These are phyloP conservation scores for Crypturellus tataupa DNA, from an alignment of 2,797 vertebrate genomes.

Conservation along the genomic window DNA sequence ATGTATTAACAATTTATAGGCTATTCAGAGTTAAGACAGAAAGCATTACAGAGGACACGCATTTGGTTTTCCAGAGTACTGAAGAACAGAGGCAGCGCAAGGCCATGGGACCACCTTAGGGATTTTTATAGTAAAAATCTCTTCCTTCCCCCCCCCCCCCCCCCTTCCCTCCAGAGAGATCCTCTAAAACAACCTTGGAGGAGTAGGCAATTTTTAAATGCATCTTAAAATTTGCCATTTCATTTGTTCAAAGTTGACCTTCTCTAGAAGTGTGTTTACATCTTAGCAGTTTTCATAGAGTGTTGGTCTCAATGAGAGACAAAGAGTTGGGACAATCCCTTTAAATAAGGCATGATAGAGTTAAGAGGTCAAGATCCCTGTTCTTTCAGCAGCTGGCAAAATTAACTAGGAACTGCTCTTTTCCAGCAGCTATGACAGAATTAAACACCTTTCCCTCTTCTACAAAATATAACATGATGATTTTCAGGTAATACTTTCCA, in stretches of 20 bases:
- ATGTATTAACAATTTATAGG: conserved; percentile 5
- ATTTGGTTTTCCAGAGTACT: neutral
- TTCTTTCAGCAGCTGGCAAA: neutral
- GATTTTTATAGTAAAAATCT: neutral
- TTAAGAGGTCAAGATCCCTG: neutral
- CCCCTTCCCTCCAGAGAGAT: neutral
- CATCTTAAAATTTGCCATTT: neutral
- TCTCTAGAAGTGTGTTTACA: neutral
- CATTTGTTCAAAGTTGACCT: neutral
- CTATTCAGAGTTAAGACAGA: neutral
- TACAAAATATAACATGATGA: neutral
- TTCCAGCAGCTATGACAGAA: neutral
- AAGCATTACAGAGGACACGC: neutral
- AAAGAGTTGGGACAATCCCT: neutral
- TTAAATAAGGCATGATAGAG: neutral
- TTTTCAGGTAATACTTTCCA: neutral
- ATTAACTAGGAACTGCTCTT: neutral
- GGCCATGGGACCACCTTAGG: neutral
- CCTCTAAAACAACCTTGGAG: neutral
- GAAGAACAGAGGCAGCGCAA: neutral
- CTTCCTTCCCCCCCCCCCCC: neutral
- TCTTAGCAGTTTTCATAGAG: neutral
- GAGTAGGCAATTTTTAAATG: neutral
- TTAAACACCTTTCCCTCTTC: neutral
- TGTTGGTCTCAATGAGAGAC: neutral